Base-by-base conservation (phyloP, 2,888 invertebrate species). In the Lepidocyrtinus sp. region DNA sequence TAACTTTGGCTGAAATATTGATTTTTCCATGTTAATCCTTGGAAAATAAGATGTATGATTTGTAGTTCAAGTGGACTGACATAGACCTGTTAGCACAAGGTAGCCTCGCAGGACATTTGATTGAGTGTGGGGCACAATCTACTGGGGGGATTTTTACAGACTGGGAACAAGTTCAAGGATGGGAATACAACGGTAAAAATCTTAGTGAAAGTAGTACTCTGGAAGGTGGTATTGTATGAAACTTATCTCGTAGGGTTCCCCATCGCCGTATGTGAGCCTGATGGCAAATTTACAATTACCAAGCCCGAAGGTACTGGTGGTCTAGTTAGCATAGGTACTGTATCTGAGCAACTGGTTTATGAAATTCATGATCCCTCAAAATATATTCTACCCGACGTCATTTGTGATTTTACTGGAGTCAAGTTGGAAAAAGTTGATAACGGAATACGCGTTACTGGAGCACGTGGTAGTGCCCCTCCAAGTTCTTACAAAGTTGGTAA, bases 91-190 rank as follows among this genome's bases (percentile, higher is more conserved):
- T 90, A 75, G 89, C 90, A 22, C 86, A 88, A 79, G 90, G 89
- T 74, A 90, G 90, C 85, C 86, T 90, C 73, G 90, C 90, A 45
- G 90, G 90, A 21, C 90, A 90, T 86, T 87, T 90, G 68, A 88
- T 90, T 36, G 90, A 90, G 86, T 90, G 90, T 88, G 90, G 90
- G 55, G 90, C 90, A 21, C 90, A 90, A 84, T 87, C 88, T 1
- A 90, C 90, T 63, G 90, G 90, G 22, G 90, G 90, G 2, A 88
- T 90, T 45, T 90, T 89, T 84, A 90, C 90, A 59, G 90, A 90
- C 85, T 90, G 90, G 90, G 87, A 90, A 45, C 81, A 83, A 68
- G 88, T 90, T 1, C 85, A 87, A 26, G 88, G 89, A 80, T 90
- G 89, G 90, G 89, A 87, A 75, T 84, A 87, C 61, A 87, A 86